phyloP scores from a whole-genome alignment of 2,113 vertebrate genomes.

The Sebastes schlegelii region DNA sequence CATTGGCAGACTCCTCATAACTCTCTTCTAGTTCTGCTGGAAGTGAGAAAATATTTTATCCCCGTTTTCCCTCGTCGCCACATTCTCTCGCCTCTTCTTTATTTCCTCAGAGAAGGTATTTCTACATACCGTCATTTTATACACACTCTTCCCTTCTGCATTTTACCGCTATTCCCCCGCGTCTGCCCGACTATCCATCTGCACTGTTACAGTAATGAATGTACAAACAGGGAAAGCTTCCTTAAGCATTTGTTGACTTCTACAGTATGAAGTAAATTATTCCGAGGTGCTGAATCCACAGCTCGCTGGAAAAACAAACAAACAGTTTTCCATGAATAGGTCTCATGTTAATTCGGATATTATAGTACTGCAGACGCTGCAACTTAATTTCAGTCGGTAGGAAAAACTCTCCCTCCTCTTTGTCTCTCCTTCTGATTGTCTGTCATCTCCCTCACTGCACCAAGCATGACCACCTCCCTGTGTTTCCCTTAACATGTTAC shows the following conservation, averaged over 20 bases:
- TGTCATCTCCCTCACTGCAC: not conserved
- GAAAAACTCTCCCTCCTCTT: not conserved
- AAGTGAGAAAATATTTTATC: constrained; percentile 63
- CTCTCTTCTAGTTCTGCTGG: constrained; percentile 57
- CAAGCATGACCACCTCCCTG: not conserved
- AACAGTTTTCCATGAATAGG: constrained; percentile 18
- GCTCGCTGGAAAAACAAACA: constrained; percentile 31
- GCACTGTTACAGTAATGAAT: constrained; percentile 50
- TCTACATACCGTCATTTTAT: constrained; percentile 45
- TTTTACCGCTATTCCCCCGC: constrained; percentile 10
- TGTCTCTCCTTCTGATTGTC: not conserved
- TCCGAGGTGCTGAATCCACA: constrained; percentile 23
- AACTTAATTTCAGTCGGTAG: constrained; percentile 6
- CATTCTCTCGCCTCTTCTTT: constrained; percentile 46
- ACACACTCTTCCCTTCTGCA: constrained; percentile 13
- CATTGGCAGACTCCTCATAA: constrained; percentile 67
- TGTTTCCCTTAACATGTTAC: not conserved
- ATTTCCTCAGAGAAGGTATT: constrained; percentile 61
- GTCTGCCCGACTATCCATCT: constrained; percentile 45
- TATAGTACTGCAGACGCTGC: not conserved
- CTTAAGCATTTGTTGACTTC: constrained; percentile 63
- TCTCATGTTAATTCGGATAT: constrained; percentile 37
- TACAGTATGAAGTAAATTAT: constrained; percentile 39
- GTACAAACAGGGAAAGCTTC: constrained; percentile 51
- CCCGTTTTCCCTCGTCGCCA: constrained; percentile 18